Evolutionary conservation across 23 tunicate species (phyloP), one percentile per base, ranked within the genome.

Genomic region (Botrylloides violaceus): DNA sequence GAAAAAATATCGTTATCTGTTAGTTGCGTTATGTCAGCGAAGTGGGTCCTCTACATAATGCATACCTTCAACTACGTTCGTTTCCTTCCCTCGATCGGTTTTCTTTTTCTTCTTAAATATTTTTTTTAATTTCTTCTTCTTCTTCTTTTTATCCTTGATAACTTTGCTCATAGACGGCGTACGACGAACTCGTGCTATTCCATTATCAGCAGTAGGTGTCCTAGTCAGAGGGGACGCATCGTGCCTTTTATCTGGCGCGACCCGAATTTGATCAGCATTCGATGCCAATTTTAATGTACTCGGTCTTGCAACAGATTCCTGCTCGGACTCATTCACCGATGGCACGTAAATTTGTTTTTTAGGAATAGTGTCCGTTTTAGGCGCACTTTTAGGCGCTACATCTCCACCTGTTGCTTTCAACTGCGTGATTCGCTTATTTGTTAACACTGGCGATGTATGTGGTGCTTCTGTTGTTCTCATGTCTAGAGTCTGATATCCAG

Each of bases 61-160:
- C n/a, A 12, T n/a, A 23, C 64, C 64, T 26, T 59, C 64, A 59
- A 59, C 7, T 7, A 59, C 64, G 64, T 59, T 23, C 28, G 19
- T 18, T 22, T 59, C 64, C 64, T 59, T 7, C 7, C 64, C 30
- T 7, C 30, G 64, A n/a, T 22, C 38, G 9, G 38, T 12, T 2
- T 68, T 68, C 74, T 43, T 38, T 22, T 68, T 68, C 47, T 68
- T 68, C 74, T 43, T 43, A 20, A 68, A 68, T 20, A 19, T 36
- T 38, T 15, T 18, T 19, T 39, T 43, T 26, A 68, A 43, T 43
- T 19, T 37, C 30, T 68, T 68, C 47, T 37, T 37, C 58, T 43
- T 38, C 32, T 43, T 39, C 28, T 68, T 68, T 19, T 68, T 43
- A 12, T 59, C 29, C 27, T 37, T 68, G 7, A 31, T 43, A n/a